Evolutionary conservation across 2,888 invertebrate genomes (phyloP), one percentile per base, ranked within the genome.

Genomic region (Arenicola marina): DNA sequence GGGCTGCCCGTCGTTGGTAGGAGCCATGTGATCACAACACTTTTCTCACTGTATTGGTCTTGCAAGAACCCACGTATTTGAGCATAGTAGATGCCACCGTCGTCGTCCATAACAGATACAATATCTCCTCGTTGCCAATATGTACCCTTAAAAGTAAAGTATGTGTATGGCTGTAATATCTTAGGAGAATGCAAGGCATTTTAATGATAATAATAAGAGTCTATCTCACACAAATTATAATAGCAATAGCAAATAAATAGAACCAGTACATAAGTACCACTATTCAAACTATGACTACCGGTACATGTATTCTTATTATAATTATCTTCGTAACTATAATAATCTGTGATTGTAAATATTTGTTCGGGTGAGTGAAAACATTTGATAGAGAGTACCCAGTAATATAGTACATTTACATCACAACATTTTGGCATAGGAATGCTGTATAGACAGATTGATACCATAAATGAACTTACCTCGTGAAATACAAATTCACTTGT

Each of bases 31-130:
- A 95, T 86, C 1, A 91, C 92, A 0, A 94, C 95, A 81, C 93
- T 94, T 84, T 95, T 95, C 80, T 94, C 92, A 74, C 93, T 92
- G 82, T 92, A 95, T 80, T 93, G 92, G 81, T 96, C 95, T 0
- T 92, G 91, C 63, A 95, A 86, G 59, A 96, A 88, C 1, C 94
- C 95, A 59, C 92, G 87, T 60, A 95, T 89, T 85, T 95, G 95
- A 4, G 93, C 95, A 78, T 93, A 96, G 84, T 90, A 96, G 31
- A 89, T 87, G 66, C 89, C 89, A 4, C 82, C 82, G 2, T 90
- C 78, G 2, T 90, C 78, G 77, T 93, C 93, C 61, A 89, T 86
- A 82, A 95, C 86, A 0, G 93, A 92, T 0, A 95, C 93, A 72
- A 96, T 91, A 79, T 96, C 95, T 0, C 95, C 95, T 18, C 91